Percentiles rank a stretch among this genome's conserved stretches.
These are phyloP conservation scores for Hypsopygia costalis DNA, from an alignment of 2,888 invertebrate species.

Conservation along the genomic window DNA sequence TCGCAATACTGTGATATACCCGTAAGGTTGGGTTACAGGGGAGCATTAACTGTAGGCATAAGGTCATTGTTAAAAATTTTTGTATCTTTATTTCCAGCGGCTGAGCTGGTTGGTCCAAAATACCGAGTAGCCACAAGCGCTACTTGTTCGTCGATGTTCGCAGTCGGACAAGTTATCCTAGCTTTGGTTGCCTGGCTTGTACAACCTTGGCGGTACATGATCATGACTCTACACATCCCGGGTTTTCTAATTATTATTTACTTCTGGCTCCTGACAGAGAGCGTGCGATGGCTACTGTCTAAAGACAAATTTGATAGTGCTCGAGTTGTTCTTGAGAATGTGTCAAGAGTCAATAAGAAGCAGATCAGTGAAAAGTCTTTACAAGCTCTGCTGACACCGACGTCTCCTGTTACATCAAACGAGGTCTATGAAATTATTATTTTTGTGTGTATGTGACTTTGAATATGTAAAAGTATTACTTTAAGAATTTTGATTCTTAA, in stretches of 20 bases:
- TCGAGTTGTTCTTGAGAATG: conserved; percentile 77
- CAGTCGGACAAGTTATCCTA: conserved; percentile 82
- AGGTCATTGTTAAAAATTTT: background rate
- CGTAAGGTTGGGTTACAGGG: no score
- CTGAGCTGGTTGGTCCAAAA: conserved; percentile 85
- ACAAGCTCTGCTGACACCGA: conserved; percentile 56
- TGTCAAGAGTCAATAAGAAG: conserved; percentile 82
- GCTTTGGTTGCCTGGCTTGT: conserved; percentile 82
- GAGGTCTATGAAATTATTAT: no score
- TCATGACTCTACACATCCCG: conserved; percentile 82
- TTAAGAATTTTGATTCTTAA: no score
- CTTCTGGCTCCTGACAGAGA: conserved; percentile 83
- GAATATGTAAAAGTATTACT: no score
- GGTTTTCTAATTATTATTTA: conserved; percentile 81
- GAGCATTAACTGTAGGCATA: no score
- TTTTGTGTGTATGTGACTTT: no score
- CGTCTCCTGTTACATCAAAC: conserved; percentile 12
- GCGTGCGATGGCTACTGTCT: conserved; percentile 86
- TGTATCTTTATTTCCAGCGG: conserved; percentile 49
- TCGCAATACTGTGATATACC: no score
- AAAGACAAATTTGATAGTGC: conserved; percentile 83
- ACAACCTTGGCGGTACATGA: conserved; percentile 82
- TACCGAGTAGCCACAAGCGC: conserved; percentile 83
- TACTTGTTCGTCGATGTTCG: conserved; percentile 82
- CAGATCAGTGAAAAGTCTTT: conserved; percentile 75